Evolutionary conservation across 2,888 invertebrate genomes (phyloP), one percentile per base, ranked within the genome.

Genomic region (Coelopa pilipes): DNA sequence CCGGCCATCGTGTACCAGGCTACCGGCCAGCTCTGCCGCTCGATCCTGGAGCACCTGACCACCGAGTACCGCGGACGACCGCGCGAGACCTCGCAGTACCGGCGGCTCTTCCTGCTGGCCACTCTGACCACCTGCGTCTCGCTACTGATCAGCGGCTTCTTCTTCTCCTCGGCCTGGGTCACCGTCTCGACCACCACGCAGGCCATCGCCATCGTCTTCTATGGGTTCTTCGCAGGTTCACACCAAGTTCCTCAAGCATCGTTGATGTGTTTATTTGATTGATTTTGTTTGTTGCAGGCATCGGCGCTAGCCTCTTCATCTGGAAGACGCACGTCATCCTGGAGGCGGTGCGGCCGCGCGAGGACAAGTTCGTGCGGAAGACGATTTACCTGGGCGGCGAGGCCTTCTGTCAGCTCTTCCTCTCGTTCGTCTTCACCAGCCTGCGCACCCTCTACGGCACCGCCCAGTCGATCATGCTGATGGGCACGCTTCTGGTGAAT

Each of bases 131-230:
- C 83, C 57, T 86, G 86, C 74, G 70, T 82, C 17, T 85, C 86
- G 47, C 78, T 87, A 34, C 85, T 87, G 83, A 80, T 86, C 69
- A 85, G 87, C 67, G 87, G 87, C 21, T 82, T 84, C 73, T 80
- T 87, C 24, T 87, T 87, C 79, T 87, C 87, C 49, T 87, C 87
- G 73, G 87, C 87, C 55, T 87, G 87, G 87, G 80, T 87, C 3
- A 80, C 81, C 63, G 81, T 86, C 7, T 83, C 86, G 59, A 84
- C 82, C 72, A 84, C 85, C 62, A 87, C 87, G 2, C 87, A 87
- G 75, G 79, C 83, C 9, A 80, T 87, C 71, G 87, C 87, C 67
- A 86, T 86, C 70, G 81, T 87, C 17, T 85, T 86, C 70, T 87
- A 87, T 78, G 87, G 87, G 19, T 82, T 82, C 68, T 86, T 87